These are phyloP conservation scores for Myotis vivesi DNA, from an alignment of 2,797 vertebrate genomes.

Conservation along the genomic window DNA sequence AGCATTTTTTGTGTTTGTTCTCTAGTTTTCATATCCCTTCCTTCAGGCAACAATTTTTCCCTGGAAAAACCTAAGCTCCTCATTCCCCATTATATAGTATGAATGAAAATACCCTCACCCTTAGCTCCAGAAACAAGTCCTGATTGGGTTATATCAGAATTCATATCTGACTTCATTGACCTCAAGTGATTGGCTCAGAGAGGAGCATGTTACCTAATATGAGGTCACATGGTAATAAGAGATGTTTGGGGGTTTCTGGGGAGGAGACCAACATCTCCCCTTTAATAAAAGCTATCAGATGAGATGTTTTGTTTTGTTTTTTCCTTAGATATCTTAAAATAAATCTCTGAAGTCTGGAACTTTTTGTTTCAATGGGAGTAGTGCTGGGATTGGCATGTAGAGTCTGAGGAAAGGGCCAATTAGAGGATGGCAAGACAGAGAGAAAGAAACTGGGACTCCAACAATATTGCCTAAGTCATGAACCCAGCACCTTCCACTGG, in stretches of 20 bases:
- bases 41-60: neutral
- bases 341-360: neutral
- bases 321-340: neutral
- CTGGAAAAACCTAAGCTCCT: neutral
- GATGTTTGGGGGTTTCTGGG: neutral
- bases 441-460: neutral
- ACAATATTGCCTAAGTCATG: neutral
- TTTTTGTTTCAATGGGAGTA: neutral
- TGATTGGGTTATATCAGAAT: neutral
- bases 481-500: neutral
- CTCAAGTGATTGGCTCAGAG: neutral
- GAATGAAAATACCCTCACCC: neutral
- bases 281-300: neutral
- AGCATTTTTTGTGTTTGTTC: neutral
- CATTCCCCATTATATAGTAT: neutral
- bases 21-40: neutral
- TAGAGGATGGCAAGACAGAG: neutral
- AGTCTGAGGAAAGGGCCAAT: neutral
- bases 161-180: neutral
- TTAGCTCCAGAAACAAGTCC: neutral
- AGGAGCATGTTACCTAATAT: neutral
- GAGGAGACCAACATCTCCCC: neutral
- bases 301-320: neutral
- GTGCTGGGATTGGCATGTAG: neutral
- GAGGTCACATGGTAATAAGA: neutral